Evolutionary conservation across 2,113 vertebrate species (phyloP), one percentile per base, ranked within the genome.

Genomic region (Pluvialis apricaria): DNA sequence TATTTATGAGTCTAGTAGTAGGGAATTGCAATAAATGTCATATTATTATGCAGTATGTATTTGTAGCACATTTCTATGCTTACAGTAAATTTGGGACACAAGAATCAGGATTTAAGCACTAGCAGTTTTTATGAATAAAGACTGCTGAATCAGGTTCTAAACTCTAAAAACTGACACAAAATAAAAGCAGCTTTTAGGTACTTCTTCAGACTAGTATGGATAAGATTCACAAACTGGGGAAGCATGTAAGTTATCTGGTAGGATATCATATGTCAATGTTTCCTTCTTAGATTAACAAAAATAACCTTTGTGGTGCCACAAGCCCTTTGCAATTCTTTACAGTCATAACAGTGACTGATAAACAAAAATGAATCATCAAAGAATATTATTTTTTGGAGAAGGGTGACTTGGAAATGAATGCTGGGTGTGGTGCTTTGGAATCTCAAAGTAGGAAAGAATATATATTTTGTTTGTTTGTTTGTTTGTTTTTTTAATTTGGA

Each of bases 331-430:
- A 90, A 98, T 98, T 98, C 97, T 96, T 98, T 98, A 97, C 98
- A 98, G 98, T 98, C 98, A 98, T 98, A 98, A 98, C 98, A 98
- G 97, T 98, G 97, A 96, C 96, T 97, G 96, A 97, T 97, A 97
- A 97, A 97, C 94, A 98, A 97, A 96, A 97, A 95, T 95, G 84
- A 96, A 93, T 96, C 93, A 91, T 94, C 80, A 96, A 96, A 47
- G 15, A 73, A 54, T 80, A 72, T 49, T 87, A n/a, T 85, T 94
- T 88, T 88, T 91, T 94, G 66, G 94, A 91, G 82, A 32, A 55
- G 34, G 40, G 28, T 29, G 71, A 55, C 38, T 60, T 73, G 55
- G 40, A 91, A 87, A 15, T 78, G n/a, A 96, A 94, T 84, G 29
- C 10, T 68, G 71, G 29, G 38, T 42, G 65, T 64, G 11, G 7